Base-by-base conservation (phyloP, 2,113 vertebrate species). In the Saccopteryx bilineata region DNA sequence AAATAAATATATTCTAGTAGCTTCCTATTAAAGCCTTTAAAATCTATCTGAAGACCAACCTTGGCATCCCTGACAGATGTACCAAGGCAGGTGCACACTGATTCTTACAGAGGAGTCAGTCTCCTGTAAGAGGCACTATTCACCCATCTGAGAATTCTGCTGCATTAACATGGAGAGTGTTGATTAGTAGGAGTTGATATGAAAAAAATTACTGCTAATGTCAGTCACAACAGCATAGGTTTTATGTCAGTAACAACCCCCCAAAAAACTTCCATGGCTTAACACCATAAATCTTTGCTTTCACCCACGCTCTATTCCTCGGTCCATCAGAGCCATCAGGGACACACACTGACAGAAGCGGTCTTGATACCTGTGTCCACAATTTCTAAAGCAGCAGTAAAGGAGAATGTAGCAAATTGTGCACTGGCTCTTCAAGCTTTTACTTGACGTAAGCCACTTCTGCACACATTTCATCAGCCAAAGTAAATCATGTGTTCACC, bases 121-220 rank as follows among this genome's bases (percentile, higher is more conserved):
- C 8, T 39, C 31, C 9, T 58, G 15, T 50, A 58, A 54, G 60
- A 19, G 76, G 21, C 60, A 75, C 13, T 26, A 24, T 58, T 72
- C 63, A 69, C 7, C 23, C 46, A 17, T 19, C 19, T 54, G 48
- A 63, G 54, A 86, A 79, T 24, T 91, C 63, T 60, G 54, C 28
- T 79, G 7, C 75, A 31, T 80, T 60, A 52, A 50, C 72, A 75
- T 14, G 21, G 60, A 69, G 7, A 19, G 14, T 33, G 31, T 81
- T 58, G 75, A 39, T 75, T 21, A 60, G 19, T 21, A 52, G 54
- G 65, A 71, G 2, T 31, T 82, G 52, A 69, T 52, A 71, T 24
- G 23, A 82, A 93, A 81, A 81, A 96, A 72, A 66, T 90, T 69
- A 72, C n/a, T 66, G 48, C 48, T 23, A 11, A 18, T 84, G 21